Percentiles rank a stretch among this genome's conserved stretches.
Evolutionary conservation across 2,888 invertebrate species (phyloP).

Genomic region (Caenorhabditis imperialis): DNA sequence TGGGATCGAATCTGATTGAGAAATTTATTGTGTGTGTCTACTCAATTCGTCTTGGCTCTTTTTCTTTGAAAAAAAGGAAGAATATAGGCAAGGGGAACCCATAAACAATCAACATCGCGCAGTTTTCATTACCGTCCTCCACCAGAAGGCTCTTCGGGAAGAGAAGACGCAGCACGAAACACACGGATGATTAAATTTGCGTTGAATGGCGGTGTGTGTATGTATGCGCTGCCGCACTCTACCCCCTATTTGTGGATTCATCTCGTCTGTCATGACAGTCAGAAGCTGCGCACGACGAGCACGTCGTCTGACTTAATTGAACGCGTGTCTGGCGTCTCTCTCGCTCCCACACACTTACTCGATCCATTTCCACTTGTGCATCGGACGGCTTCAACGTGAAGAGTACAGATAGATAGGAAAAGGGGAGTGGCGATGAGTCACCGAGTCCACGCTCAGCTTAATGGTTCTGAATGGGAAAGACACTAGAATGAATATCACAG

Average conservation of each 20-base stretch:
- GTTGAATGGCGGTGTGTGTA: slow-evolving; percentile 32
- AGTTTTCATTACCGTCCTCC: slow-evolving; percentile 52
- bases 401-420: slow-evolving; percentile 37
- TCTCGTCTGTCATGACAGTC: slow-evolving; percentile 38
- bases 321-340: slow-evolving; percentile 6
- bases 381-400: slow-evolving; percentile 40
- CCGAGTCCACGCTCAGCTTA: too few relatives aligned
- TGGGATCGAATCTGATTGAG: slow-evolving; percentile 38
- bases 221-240: slow-evolving; percentile 18
- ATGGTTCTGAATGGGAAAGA: too few relatives aligned
- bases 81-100: slow-evolving; percentile 31
- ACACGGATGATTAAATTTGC: slow-evolving; percentile 52
- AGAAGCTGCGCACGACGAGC: slow-evolving; percentile 17
- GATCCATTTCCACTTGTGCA: slow-evolving; percentile 50
- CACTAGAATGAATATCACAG: too few relatives aligned
- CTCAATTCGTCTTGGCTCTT: slow-evolving; percentile 5
- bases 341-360: slow-evolving; percentile 26
- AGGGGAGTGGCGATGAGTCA: not conserved
- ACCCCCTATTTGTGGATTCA: slow-evolving; percentile 40
- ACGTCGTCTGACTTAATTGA: slow-evolving; percentile 25
- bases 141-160: slow-evolving; percentile 29
- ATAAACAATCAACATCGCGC: slow-evolving; percentile 49
- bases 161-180: slow-evolving; percentile 34
- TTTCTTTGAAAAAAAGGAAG: slow-evolving; percentile 4
- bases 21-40: slow-evolving; percentile 32